Conservation (phyloP, 2,797 vertebrate species). For the Sitta carolinensis region DNA sequence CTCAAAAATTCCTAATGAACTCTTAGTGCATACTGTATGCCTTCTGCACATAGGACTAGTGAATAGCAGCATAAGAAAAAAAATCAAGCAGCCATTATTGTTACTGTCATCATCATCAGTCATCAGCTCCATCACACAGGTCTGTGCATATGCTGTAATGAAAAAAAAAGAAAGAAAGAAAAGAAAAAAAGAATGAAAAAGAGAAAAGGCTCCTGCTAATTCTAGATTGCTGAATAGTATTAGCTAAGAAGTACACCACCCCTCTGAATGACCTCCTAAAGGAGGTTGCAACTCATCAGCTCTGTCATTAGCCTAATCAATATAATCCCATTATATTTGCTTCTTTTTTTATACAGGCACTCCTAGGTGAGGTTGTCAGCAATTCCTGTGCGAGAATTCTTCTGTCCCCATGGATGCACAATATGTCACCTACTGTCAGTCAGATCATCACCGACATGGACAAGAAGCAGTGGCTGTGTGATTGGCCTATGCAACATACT, state of each 20-base stretch:
- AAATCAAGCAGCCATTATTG: slow-evolving; percentile 48
- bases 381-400: background rate
- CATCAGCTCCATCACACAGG: slow-evolving; percentile 34
- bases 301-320: slow-evolving; percentile 30
- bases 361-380: background rate
- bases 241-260: background rate
- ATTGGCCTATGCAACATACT: background rate
- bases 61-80: slow-evolving; percentile 38
- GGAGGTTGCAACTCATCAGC: slow-evolving; percentile 8
- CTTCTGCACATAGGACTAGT: background rate
- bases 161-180: background rate
- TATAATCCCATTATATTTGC: background rate
- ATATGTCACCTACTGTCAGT: slow-evolving; percentile 10
- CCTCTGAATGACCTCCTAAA: slow-evolving; percentile 15
- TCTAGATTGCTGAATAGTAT: slow-evolving; percentile 41
- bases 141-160: background rate
- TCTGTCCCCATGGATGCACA: background rate
- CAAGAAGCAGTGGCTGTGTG: background rate
- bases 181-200: background rate
- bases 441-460: background rate
- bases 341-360: background rate
- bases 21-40: background rate
- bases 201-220: background rate
- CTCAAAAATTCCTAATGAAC: slow-evolving; percentile 28
- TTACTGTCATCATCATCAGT: slow-evolving; percentile 34